Conservation (phyloP, 2,888 invertebrate genomes). For the Tipula lateralis region DNA sequence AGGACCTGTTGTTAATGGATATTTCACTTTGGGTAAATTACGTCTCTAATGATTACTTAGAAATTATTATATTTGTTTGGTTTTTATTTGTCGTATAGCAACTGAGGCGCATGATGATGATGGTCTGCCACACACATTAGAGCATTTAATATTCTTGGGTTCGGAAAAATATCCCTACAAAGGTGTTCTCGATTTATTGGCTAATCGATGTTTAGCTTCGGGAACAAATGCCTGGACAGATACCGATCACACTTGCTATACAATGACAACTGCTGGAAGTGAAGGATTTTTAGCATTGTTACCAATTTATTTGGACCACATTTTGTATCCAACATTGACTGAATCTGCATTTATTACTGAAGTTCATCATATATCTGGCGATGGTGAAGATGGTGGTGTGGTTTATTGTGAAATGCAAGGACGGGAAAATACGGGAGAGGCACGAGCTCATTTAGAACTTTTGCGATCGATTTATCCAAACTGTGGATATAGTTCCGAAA, state of each 20-base stretch:
- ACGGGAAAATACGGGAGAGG: constrained; percentile 73
- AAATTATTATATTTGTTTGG: not conserved
- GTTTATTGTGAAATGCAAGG: constrained; percentile 97
- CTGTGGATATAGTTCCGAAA: constrained; percentile 76
- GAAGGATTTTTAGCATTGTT: constrained; percentile 83
- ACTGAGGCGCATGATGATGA: constrained; percentile 90
- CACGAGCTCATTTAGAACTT: constrained; percentile 61
- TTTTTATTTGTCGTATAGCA: constrained; percentile 53
- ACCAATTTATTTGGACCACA: constrained; percentile 87
- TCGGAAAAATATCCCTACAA: constrained; percentile 86
- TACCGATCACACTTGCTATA: constrained; percentile 84
- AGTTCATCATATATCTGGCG: constrained; percentile 84
- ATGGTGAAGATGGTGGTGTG: constrained; percentile 86
- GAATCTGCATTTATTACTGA: constrained; percentile 80
- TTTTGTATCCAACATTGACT: constrained; percentile 76
- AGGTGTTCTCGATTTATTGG: constrained; percentile 80
- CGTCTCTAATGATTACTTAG: not conserved
- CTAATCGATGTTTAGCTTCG: constrained; percentile 83
- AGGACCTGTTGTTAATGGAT: constrained; percentile 86
- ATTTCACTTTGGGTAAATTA: constrained; percentile 72
- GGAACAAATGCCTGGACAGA: constrained; percentile 91
- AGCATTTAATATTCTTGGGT: constrained; percentile 86
- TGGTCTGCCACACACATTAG: constrained; percentile 87
- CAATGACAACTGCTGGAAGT: constrained; percentile 79
- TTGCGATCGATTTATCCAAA: constrained; percentile 71